These are phyloP conservation scores for Hydropotes inermis DNA, from an alignment of 2,113 vertebrate genomes.

Conservation along the genomic window DNA sequence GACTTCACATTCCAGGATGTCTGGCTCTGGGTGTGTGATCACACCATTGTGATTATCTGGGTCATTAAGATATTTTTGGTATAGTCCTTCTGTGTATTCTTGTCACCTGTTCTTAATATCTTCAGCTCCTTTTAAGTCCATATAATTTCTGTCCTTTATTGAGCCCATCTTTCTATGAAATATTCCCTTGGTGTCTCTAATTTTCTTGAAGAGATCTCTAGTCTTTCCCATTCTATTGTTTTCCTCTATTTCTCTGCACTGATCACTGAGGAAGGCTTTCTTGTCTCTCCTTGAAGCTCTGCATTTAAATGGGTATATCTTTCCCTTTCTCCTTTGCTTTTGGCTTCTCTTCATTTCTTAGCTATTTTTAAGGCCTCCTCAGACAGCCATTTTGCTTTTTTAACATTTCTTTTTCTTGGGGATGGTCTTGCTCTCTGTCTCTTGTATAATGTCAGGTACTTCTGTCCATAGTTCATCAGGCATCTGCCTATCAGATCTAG, in stretches of 20 bases:
- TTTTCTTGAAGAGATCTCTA: not conserved
- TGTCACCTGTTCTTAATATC: not conserved
- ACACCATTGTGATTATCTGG: not conserved
- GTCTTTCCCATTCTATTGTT: not conserved
- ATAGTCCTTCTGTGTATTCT: not conserved
- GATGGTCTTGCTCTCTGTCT: not conserved
- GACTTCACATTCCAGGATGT: not conserved
- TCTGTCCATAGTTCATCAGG: not conserved
- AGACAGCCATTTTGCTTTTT: not conserved
- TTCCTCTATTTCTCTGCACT: not conserved
- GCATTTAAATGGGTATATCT: not conserved
- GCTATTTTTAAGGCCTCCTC: not conserved
- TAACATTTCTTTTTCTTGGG: not conserved
- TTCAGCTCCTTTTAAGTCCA: not conserved
- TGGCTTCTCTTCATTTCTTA: not conserved
- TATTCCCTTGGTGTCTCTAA: not conserved
- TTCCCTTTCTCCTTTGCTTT: not conserved
- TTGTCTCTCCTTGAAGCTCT: not conserved
- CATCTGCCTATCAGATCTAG: not conserved
- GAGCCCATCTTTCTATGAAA: not conserved
- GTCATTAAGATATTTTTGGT: accelerated
- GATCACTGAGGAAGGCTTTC: not conserved
- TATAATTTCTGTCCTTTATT: not conserved
- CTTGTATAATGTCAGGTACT: not conserved
- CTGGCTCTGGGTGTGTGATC: not conserved